phyloP scores from a whole-genome alignment of 2,113 vertebrate species.

The Ploceus nigricollis region DNA sequence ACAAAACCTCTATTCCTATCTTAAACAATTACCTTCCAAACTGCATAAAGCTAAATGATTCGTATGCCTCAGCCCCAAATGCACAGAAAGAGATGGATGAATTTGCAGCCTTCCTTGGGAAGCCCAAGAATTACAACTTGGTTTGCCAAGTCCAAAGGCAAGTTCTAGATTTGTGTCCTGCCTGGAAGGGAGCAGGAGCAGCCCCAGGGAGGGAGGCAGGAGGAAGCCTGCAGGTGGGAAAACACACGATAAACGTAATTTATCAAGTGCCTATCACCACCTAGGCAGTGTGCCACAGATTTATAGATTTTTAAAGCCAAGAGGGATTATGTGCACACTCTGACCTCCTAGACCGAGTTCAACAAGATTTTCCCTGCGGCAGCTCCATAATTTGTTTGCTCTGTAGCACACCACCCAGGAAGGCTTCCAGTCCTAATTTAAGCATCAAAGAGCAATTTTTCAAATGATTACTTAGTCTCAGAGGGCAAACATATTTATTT shows the following conservation, averaged over 20 bases:
- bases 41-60: neutral
- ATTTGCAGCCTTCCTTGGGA: neutral
- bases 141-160: neutral
- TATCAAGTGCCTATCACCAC: neutral
- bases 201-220: neutral
- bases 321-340: neutral
- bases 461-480: neutral
- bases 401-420: neutral
- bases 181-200: neutral
- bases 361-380: neutral
- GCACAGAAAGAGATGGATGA: neutral
- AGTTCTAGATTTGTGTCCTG: neutral
- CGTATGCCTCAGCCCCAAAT: accelerated
- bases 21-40: neutral
- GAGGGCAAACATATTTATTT: constrained; percentile 15
- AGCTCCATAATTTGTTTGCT: neutral
- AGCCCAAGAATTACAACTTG: neutral
- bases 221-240: neutral
- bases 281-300: neutral
- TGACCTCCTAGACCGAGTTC: neutral
- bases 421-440: constrained; percentile 1
- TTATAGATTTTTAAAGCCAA: neutral
- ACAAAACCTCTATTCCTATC: neutral
- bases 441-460: neutral
- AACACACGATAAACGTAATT: neutral